Conservation (phyloP, 2,113 vertebrate genomes). For the Thomomys bottae region DNA sequence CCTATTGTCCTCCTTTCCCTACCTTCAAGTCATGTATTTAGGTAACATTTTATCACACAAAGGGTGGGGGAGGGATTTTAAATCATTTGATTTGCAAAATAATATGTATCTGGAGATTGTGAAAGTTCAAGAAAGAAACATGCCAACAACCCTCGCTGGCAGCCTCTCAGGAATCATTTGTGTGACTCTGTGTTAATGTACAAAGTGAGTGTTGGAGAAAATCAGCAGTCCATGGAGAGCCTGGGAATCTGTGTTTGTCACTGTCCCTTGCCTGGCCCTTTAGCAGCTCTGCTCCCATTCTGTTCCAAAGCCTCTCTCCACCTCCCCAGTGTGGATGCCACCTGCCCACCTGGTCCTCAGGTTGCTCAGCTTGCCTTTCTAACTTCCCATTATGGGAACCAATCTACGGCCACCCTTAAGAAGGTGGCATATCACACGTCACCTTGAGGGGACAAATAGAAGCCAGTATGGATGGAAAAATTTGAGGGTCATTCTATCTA, state of each 20-base stretch:
- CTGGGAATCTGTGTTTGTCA: fast-evolving
- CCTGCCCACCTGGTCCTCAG: too few relatives aligned
- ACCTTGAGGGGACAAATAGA: not conserved
- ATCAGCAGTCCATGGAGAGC: too few relatives aligned
- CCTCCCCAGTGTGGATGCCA: not conserved
- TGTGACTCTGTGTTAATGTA: not conserved
- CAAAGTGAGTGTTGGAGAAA: not conserved
- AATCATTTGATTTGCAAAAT: not conserved
- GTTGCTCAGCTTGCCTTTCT: too few relatives aligned
- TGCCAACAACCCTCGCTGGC: not conserved
- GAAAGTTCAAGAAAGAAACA: not conserved
- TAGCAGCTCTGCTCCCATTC: too few relatives aligned
- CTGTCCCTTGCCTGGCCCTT: fast-evolving
- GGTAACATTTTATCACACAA: not conserved
- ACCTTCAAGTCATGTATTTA: too few relatives aligned
- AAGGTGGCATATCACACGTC: not conserved
- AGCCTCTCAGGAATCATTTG: not conserved
- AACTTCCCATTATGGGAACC: not conserved
- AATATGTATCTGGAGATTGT: not conserved
- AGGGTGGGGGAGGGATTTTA: not conserved
- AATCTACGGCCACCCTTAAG: not conserved
- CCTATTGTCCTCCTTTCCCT: too few relatives aligned
- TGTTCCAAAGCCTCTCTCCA: not conserved
- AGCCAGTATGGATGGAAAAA: too few relatives aligned
- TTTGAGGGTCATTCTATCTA: not conserved